Evolutionary conservation across 2,797 vertebrate genomes (phyloP).

Genomic region (Lagodon rhomboides): DNA sequence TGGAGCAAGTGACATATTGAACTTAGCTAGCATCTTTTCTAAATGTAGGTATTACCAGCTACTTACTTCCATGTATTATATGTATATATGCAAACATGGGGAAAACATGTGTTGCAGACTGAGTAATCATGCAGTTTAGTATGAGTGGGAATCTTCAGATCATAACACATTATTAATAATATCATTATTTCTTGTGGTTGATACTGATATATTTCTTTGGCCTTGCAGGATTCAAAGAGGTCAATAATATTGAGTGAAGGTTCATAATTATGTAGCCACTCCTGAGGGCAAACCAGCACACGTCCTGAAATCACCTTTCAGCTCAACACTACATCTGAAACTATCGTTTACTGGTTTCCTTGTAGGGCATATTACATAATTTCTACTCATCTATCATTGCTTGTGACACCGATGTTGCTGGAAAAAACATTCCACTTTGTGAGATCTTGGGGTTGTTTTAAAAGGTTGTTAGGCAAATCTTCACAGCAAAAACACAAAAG

Average conservation of each 20-base stretch:
- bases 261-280: background rate
- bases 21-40: background rate
- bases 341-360: background rate
- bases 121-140: slow-evolving; percentile 5
- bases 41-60: background rate
- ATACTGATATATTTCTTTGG: background rate
- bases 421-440: slow-evolving; percentile 20
- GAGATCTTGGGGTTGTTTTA: slow-evolving; percentile 35
- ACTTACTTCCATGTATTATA: background rate
- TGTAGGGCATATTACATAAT: background rate
- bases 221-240: background rate
- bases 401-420: background rate
- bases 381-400: background rate
- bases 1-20: background rate
- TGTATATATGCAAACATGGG: background rate
- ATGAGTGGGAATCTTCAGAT: background rate
- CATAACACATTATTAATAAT: too few relatives aligned
- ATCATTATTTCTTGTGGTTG: background rate
- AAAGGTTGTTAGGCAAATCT: slow-evolving; percentile 81
- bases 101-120: background rate
- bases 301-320: background rate
- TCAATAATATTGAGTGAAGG: background rate
- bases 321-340: background rate
- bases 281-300: slow-evolving; percentile 4
- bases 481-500: slow-evolving; percentile 76